Base-by-base conservation (phyloP, 2,797 vertebrate species). In the Manis pentadactyla region DNA sequence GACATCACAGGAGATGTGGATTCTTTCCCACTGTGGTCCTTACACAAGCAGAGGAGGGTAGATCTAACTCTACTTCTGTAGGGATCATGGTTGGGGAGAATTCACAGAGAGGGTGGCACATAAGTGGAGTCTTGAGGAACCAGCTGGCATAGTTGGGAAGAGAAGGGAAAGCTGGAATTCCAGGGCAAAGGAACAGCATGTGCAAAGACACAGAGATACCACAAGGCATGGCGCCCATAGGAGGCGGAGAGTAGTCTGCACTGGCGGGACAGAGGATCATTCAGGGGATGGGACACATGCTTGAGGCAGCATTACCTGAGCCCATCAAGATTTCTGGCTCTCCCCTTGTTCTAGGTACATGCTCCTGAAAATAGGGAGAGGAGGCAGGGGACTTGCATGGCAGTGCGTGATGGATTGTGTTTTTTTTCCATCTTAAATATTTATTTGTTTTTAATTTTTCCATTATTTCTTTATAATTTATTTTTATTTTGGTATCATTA, bases 371-470 rank as follows among this genome's bases (percentile, higher is more conserved):
- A 39, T 21, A 75, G 78, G 42, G 63, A 10, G 3, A 49, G 53
- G 25, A 10, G 31, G 46, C 37, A 37, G 31, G 27, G 5, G 1
- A 15, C 64, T 78, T 66, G 12, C 37, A 42, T 5, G 31, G 59
- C 42, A 15, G 29, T 4, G 7, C 0, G 0, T n/a, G 55, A 66
- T 17, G 0, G 69, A 17, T 74, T 39, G 37, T n/a, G 3, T 27
- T 87, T 86, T 17, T 21, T 23, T 73, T n/a, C 29, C 29, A n/a
- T 79, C 27, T 10, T 21, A 14, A 39, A 39, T 39, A 39, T 39
- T 39, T 39, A n/a, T n/a, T n/a, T n/a, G n/a, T n/a, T n/a, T n/a
- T n/a, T n/a, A n/a, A n/a, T n/a, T n/a, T n/a, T n/a, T n/a, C n/a
- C n/a, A n/a, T n/a, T n/a, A n/a, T n/a, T n/a, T n/a, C n/a, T n/a